Base-by-base conservation (phyloP, 2,888 invertebrate species). In the Noctua pronuba region DNA sequence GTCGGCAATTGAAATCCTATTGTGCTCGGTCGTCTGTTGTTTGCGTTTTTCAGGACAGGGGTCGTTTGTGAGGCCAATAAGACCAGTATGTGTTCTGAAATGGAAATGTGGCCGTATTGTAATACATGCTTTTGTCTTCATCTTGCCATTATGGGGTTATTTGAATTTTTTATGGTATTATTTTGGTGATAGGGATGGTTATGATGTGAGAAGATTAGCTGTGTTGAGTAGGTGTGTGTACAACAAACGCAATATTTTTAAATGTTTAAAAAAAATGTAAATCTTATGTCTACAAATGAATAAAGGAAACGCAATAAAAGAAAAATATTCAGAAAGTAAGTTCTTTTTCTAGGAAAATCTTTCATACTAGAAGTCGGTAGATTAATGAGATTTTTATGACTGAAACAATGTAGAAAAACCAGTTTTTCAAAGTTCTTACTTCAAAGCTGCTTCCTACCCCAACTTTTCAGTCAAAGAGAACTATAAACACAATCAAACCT, bases 1-100 rank as follows among this genome's bases (percentile, higher is more conserved):
- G 88, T 78, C 79, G 70, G 75, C 88, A 86, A 84, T 88, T 89
- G 86, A 84, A 89, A 83, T 78, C 84, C 80, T 70, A 89, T 88
- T 89, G 89, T 88, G 78, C 83, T 62, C 75, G 86, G 60, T 21
- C 8, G 74, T 69, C 75, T 65, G 86, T 84, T 84, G 86, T 84
- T 86, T 49, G 67, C 46, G 79, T 84, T 84, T 84, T 86, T 79
- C 79, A 79, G 82, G 72, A 62, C 46, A 55, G 49, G 65, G 46
- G n/a, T 68, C 75, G 83, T 85, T 87, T 88, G 87, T 83, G 55
- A 79, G 79, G 76, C 79, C 82, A 86, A 87, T 88, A 84, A 82
- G 78, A 62, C 60, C 67, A 71, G 38, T 78, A 79, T 75, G 80
- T 64, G 74, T 68, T 52, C 64, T 16, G 65, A 73, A 82, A 78